Base-by-base conservation (phyloP, 2,113 vertebrate species). In the Turnix velox region DNA sequence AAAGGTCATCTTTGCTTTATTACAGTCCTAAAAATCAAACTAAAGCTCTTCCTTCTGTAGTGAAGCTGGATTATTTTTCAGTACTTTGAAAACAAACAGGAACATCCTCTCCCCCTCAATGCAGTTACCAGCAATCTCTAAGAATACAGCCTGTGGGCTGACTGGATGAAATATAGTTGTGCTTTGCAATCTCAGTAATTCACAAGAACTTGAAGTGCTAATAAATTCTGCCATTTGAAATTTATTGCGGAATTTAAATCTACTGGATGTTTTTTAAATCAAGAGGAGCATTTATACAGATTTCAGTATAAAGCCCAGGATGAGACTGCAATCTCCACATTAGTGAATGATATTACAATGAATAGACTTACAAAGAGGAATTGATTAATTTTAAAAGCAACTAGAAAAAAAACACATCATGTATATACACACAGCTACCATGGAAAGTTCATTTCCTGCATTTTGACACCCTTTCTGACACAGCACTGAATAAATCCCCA, bases 221-320 rank as follows among this genome's bases (percentile, higher is more conserved):
- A 71, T 58, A 76, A 84, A 94, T 91, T 77, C 78, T 94, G 68
- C 57, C 39, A 37, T 92, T 88, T 84, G 52, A 84, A 94, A 93
- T 87, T 61, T 92, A 81, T 57, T 71, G 80, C 51, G 76, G 88
- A 92, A 92, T 89, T 94, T 58, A 76, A 87, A 92, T 77, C 86
- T 86, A 40, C 63, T 85, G 77, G 55, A 28, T 85, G 87, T 81
- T 90, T 51, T 84, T 88, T 35, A 71, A 94, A 91, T 86, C 72
- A 78, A 91, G 49, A 58, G 20, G 49, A 58, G 20, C 66, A 54
- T 92, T 91, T 83, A 57, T 79, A 49, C 18, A 88, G 73, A 84
- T 73, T 94, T 84, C n/a, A 61, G 49, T 57, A n/a, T n/a, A 77
- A 91, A 86, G 55, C 88, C 69, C 4, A 6, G 42, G 57, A 84